Base-by-base conservation (phyloP, 2,797 vertebrate species). In the Eulemur coronatus region DNA sequence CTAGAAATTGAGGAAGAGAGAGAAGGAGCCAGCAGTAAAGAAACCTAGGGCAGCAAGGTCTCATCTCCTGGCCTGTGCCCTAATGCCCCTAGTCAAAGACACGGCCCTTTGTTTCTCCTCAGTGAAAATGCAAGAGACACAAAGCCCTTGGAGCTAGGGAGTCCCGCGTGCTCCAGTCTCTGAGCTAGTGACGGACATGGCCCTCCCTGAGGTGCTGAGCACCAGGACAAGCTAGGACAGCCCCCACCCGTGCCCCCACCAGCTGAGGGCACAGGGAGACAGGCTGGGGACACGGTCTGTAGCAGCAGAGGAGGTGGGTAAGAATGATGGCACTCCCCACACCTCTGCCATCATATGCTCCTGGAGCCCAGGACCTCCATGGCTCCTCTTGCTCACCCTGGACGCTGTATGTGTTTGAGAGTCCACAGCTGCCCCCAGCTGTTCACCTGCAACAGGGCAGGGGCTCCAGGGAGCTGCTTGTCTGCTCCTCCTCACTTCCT, bases 281-380 rank as follows among this genome's bases (percentile, higher is more conserved):
- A 12, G 14, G 17, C 48, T 9, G 26, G 35, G 50, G 48, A 43
- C 61, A n/a, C 20, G 13, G 10, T 24, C 33, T 41, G 5, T 18
- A 57, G 33, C 33, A 67, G 26, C 91, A 75, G 41, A 28, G 81
- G 18, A 69, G 30, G 20, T 5, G 26, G 15, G 5, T 35, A 48
- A 3, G 35, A 41, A 7, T 52, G 12, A 5, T 7, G 26, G 4
- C 30, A 2, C 12, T 46, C 11, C 9, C 5, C 28, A 11, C 0
- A 0, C 28, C 20, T 57, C 0, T 24, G 2, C 30, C 24, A 4
- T 50, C 26, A 2, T 22, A 43, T 70, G 28, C 61, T 48, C 67
- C 5, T 14, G 41, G 30, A 57, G 14, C 33, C 50, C 2, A 0
- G 4, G 1, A 18, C 73, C 17, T 4, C 2, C 43, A 20, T 18